Evolutionary conservation across 2,888 invertebrate species (phyloP).

Genomic region (Agrypnus murinus): DNA sequence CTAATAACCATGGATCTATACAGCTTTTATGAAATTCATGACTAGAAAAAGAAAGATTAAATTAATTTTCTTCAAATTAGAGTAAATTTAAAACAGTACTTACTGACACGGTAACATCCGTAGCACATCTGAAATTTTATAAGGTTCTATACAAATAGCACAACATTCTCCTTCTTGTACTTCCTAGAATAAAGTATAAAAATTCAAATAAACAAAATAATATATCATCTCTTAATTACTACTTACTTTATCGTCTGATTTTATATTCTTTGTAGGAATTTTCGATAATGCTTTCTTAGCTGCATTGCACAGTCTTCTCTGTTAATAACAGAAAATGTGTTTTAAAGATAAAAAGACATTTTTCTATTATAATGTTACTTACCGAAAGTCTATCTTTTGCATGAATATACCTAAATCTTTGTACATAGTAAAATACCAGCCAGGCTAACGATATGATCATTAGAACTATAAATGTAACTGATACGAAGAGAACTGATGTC

Average conservation of each 20-base stretch:
- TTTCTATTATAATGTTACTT: too few species aligned
- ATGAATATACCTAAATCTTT: conserved; percentile 94
- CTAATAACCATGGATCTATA: conserved; percentile 96
- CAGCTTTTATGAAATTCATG: conserved; percentile 97
- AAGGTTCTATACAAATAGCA: conserved; percentile 96
- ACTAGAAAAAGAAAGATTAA: conserved; percentile 75
- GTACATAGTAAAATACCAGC: conserved; percentile 97
- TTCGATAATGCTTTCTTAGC: conserved; percentile 95
- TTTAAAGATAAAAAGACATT: background rate
- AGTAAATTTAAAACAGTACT: conserved; percentile 64
- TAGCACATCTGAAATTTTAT: conserved; percentile 89
- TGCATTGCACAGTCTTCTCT: conserved; percentile 92
- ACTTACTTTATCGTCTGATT: conserved; percentile 89
- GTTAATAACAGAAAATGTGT: conserved; percentile 66
- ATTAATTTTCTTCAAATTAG: background rate
- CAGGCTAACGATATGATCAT: conserved; percentile 96
- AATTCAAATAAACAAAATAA: conserved; percentile 32
- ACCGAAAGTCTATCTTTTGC: conserved; percentile 96
- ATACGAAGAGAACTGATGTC: conserved; percentile 95
- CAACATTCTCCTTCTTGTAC: conserved; percentile 92
- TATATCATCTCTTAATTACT: too few species aligned
- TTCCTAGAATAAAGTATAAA: conserved; percentile 74
- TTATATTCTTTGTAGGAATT: conserved; percentile 92
- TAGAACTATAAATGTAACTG: conserved; percentile 94
- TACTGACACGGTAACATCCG: conserved; percentile 94